A percentile compares a stretch with the other conserved stretches of the same genome.
These are phyloP conservation scores for Eucidaris tribuloides DNA, from an alignment of 35 echinoderm and acorn worm genomes.

Conservation along the genomic window DNA sequence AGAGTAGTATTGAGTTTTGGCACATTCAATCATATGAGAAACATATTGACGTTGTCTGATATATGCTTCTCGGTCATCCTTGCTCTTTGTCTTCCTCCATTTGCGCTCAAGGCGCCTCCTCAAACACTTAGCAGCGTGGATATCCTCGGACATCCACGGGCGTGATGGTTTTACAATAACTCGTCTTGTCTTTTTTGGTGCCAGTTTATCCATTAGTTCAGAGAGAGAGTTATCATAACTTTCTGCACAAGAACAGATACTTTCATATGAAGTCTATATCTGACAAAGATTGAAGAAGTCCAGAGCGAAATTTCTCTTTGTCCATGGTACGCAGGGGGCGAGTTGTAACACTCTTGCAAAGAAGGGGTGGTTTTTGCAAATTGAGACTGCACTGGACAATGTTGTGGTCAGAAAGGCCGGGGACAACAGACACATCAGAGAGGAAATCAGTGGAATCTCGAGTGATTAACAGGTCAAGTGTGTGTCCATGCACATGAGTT, in stretches of 20 bases:
- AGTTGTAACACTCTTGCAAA: constrained; percentile 37
- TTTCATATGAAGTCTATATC: neutral
- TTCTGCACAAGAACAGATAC: neutral
- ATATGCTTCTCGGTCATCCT: too few relatives aligned
- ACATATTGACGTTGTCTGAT: too few relatives aligned
- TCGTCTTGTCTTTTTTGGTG: constrained; percentile 2
- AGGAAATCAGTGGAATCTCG: too few relatives aligned
- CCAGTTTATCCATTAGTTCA: neutral
- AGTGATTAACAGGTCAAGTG: too few relatives aligned
- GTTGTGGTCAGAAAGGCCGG: too few relatives aligned
- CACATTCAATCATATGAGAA: too few relatives aligned
- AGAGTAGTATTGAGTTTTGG: too few relatives aligned
- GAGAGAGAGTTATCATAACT: constrained; percentile 15
- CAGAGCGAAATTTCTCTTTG: constrained; percentile 1
- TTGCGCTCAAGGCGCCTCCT: neutral
- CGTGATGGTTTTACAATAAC: constrained; percentile 16
- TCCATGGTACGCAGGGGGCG: constrained; percentile 3
- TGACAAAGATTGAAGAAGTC: constrained; percentile 14
- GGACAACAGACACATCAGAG: too few relatives aligned
- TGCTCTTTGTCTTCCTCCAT: neutral
- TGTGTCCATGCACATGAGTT: too few relatives aligned
- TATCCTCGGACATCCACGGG: constrained; percentile 27
- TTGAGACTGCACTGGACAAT: too few relatives aligned
- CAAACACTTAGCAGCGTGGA: constrained; percentile 13
- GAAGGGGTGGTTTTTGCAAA: neutral